Conservation (phyloP, 2,888 invertebrate genomes). For the Cephus pulcher region DNA sequence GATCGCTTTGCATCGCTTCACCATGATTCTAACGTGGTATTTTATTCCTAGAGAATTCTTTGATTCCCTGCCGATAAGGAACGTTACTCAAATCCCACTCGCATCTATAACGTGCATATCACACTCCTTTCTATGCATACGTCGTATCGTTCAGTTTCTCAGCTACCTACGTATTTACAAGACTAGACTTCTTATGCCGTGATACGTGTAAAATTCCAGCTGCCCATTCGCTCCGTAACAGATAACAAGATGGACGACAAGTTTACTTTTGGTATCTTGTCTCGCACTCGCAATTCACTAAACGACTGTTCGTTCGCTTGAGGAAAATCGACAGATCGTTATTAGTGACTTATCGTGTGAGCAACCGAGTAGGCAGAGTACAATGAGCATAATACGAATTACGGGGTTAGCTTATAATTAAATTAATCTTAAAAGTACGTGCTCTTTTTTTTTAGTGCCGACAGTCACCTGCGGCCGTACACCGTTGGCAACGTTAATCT, state of each 20-base stretch:
- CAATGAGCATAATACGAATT: slow-evolving; percentile 4
- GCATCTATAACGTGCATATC: slow-evolving; percentile 9
- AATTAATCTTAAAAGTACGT: background rate
- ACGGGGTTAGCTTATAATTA: background rate
- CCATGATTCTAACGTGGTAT: background rate
- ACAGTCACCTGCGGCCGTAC: background rate
- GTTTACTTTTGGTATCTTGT: background rate
- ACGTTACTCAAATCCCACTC: slow-evolving; percentile 3
- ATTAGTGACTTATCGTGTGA: background rate
- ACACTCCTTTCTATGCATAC: slow-evolving; percentile 7
- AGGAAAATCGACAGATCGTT: background rate
- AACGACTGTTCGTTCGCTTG: background rate
- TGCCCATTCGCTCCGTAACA: background rate
- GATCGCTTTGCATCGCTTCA: background rate
- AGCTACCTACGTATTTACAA: slow-evolving; percentile 47
- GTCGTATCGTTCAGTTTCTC: slow-evolving; percentile 15
- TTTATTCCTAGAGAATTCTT: slow-evolving; percentile 15
- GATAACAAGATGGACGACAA: background rate
- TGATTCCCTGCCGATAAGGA: slow-evolving; percentile 3
- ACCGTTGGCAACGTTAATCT: slow-evolving; percentile 1
- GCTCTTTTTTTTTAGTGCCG: background rate
- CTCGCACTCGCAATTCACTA: background rate
- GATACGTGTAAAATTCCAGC: background rate
- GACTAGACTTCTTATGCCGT: slow-evolving; percentile 46
- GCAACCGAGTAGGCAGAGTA: background rate